These are phyloP conservation scores for Physeter macrocephalus DNA, from an alignment of 2,113 vertebrate species.

Conservation along the genomic window DNA sequence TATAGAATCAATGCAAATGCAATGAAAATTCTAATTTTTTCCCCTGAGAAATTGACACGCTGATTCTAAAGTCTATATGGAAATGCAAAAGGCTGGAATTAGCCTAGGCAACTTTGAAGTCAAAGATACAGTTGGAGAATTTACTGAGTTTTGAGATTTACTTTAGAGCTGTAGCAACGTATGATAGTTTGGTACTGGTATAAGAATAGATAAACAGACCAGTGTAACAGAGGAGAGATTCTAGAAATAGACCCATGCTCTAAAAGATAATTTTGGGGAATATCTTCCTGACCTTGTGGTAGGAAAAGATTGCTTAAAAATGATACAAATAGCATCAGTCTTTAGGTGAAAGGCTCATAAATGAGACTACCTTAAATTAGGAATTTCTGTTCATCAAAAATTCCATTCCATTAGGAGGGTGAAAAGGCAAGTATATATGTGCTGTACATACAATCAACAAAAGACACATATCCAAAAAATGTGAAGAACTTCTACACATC, in stretches of 20 bases:
- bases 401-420: background rate
- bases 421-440: background rate
- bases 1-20: background rate
- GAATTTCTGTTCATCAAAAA: background rate
- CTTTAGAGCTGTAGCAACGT: background rate
- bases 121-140: background rate
- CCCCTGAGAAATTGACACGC: background rate
- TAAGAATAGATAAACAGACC: background rate
- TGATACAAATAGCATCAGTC: background rate
- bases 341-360: background rate
- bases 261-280: background rate
- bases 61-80: background rate
- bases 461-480: background rate
- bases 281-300: background rate
- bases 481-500: background rate
- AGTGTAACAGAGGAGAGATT: background rate
- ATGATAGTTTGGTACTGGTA: background rate
- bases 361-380: background rate
- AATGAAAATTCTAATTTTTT: background rate
- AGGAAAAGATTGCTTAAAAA: background rate
- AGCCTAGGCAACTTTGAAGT: background rate
- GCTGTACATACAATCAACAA: background rate
- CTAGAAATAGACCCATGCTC: background rate
- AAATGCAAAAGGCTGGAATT: background rate
- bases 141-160: background rate